Evolutionary conservation across 2,797 vertebrate species (phyloP).

Genomic region (Anas georgica): DNA sequence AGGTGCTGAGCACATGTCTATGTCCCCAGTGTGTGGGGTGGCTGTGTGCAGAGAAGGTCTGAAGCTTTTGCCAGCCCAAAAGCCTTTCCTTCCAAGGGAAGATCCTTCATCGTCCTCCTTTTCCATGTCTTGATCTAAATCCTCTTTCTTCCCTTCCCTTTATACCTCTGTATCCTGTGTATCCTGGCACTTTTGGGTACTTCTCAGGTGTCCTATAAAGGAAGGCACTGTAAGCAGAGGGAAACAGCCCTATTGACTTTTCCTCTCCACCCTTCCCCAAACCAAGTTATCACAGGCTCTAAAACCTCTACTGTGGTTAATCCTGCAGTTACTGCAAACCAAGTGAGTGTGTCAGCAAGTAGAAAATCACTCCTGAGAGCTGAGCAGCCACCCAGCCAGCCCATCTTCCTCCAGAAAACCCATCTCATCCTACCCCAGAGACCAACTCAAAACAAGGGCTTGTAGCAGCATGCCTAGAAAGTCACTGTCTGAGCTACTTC

Average conservation of each 20-base stretch:
- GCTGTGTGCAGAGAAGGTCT: not conserved
- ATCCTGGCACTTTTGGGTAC: too few relatives aligned
- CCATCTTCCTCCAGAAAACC: not conserved
- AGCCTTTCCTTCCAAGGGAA: not conserved
- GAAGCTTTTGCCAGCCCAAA: not conserved
- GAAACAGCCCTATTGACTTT: not conserved
- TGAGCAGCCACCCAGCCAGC: not conserved
- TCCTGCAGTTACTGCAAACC: not conserved
- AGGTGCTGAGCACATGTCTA: not conserved
- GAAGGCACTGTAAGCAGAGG: not conserved
- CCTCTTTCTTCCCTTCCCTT: not conserved
- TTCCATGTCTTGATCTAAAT: not conserved
- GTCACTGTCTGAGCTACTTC: not conserved
- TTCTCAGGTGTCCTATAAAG: not conserved
- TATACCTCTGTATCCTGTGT: accelerated
- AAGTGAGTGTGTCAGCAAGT: not conserved
- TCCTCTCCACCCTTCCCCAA: not conserved
- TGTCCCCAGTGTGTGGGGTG: accelerated
- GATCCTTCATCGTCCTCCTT: not conserved
- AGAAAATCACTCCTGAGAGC: not conserved
- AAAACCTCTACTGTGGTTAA: accelerated
- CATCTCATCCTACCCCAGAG: not conserved
- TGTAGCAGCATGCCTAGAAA: not conserved
- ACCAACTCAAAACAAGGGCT: not conserved
- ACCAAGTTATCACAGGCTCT: not conserved